A percentile compares a stretch with the other conserved stretches of the same genome.
Conservation (phyloP, 2,797 vertebrate genomes). For the Geotrypetes seraphini region DNA sequence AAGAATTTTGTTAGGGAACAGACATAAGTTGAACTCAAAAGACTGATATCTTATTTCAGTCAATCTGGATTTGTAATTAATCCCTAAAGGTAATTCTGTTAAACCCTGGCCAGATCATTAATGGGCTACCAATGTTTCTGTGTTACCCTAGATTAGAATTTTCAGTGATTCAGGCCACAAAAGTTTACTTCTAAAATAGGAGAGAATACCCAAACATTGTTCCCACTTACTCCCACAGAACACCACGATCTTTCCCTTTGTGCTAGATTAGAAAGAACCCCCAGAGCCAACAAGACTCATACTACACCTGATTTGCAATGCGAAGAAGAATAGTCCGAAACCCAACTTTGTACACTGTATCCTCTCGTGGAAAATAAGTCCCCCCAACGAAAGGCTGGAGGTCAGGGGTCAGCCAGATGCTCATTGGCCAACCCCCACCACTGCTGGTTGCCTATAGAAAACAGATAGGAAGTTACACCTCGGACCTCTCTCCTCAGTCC, state of each 20-base stretch:
- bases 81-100: too few relatives aligned
- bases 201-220: neutral
- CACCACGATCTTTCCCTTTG: too few relatives aligned
- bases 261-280: neutral
- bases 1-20: too few relatives aligned
- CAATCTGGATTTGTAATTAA: too few relatives aligned
- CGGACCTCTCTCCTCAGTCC: too few relatives aligned
- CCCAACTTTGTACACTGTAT: conserved; percentile 63
- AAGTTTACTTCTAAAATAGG: neutral
- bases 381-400: conserved; percentile 83
- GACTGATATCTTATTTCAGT: too few relatives aligned
- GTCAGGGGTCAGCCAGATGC: conserved; percentile 85
- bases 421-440: conserved; percentile 94
- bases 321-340: conserved; percentile 75
- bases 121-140: too few relatives aligned
- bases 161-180: too few relatives aligned
- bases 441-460: conserved; percentile 72
- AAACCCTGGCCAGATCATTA: too few relatives aligned
- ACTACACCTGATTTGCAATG: conserved; percentile 74
- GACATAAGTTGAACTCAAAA: too few relatives aligned
- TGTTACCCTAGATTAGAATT: too few relatives aligned
- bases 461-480: neutral
- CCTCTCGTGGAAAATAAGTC: conserved; percentile 84
- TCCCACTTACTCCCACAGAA: neutral
- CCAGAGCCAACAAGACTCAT: too few relatives aligned